A percentile compares a stretch with the other conserved stretches of the same genome.
Evolutionary conservation across 2,797 vertebrate species (phyloP).

Genomic region (Erethizon dorsatum): DNA sequence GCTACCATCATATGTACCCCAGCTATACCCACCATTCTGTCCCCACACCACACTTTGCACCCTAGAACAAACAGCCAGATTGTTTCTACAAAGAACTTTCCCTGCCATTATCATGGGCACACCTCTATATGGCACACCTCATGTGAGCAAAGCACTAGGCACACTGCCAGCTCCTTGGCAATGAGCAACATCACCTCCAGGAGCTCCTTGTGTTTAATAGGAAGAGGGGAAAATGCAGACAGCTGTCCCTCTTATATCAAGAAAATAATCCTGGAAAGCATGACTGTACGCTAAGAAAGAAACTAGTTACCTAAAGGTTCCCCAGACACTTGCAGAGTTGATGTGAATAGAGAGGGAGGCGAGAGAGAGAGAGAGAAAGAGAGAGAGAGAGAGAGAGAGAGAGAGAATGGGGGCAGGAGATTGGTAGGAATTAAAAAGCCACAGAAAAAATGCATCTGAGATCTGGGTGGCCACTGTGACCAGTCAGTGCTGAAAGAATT

Average conservation of each 20-base stretch:
- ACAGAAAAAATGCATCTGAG: neutral
- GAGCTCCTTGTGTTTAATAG: neutral
- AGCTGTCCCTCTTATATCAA: neutral
- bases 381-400: too few relatives aligned
- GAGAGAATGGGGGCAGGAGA: neutral
- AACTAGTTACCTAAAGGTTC: neutral
- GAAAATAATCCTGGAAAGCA: slow-evolving; percentile 13
- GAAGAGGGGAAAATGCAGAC: neutral
- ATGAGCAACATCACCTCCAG: neutral
- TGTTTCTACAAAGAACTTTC: slow-evolving; percentile 8
- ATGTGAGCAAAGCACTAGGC: neutral
- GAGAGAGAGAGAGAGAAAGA: neutral
- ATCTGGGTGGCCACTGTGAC: neutral
- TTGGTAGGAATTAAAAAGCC: neutral
- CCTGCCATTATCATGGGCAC: neutral
- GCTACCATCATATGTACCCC: neutral
- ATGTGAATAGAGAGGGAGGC: neutral
- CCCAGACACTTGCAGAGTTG: neutral
- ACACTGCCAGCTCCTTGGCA: neutral
- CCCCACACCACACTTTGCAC: neutral
- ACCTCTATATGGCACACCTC: neutral
- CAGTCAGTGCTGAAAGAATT: neutral
- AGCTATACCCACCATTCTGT: neutral
- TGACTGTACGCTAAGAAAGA: neutral
- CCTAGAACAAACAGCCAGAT: neutral